Base-by-base conservation (phyloP, 2,888 invertebrate genomes). In the Glaucopsyche alexis region DNA sequence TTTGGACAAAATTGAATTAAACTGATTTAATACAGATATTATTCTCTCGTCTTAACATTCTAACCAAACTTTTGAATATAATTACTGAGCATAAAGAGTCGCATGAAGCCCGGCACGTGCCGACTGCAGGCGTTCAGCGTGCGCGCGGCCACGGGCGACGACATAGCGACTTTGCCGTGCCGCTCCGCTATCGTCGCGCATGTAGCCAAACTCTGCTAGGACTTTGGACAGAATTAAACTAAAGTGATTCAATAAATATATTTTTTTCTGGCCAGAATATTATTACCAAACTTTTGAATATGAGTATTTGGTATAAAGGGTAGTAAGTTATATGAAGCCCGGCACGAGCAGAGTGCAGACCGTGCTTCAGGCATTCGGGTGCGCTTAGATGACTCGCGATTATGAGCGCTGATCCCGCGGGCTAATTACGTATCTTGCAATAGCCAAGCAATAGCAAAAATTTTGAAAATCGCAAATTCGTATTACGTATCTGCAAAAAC, bases 61-160 rank as follows among this genome's bases (percentile, higher is more conserved):
- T 42, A 7, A 7, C 42, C 1, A 7, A 42, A 7, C 7, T 42
- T 5, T 2, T 42, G 0, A 42, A 8, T 42, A 42, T 42, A 42
- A 42, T 6, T 42, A 5, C 42, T 42, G 7, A 94, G 94, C 80
- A 93, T 94, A 65, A 86, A 94, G 73, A 95, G 95, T 9, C 88
- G 91, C 75, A 94, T 94, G 93, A 85, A 93, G 79, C 74, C 86
- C 0, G 94, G 94, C 0, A 89, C 90, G 0, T 93, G 92, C 75
- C 85, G 94, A n/a, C 81, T 95, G 72, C 93, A 93, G 71, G 94
- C 94, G n/a, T 89, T 93, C 77, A 93, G 86, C 74, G 94, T 95
- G 50, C 92, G 94, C 2, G 81, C 82, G n/a, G 94, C 94, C 11
- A 90, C 87, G 0, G 86, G 88, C 6, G 93, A 92, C 74, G 94